Percentiles rank a stretch among this genome's conserved stretches.
phyloP scores from a whole-genome alignment of 1,140 invertebrate species.

The Bradysia coprophila region DNA sequence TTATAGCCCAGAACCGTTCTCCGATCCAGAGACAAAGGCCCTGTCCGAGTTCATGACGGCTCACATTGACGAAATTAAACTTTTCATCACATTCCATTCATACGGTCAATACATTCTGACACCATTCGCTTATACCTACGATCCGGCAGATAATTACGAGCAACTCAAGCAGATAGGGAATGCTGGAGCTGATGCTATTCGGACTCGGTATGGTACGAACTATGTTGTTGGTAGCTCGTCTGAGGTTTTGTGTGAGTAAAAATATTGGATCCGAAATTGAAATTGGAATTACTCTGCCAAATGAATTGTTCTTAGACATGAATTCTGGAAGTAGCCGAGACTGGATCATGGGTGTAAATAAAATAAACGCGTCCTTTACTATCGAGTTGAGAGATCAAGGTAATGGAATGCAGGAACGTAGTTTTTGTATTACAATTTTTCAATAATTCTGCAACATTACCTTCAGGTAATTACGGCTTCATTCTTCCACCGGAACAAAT shows the following conservation, averaged over 20 bases:
- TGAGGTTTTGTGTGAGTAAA: conserved; percentile 29
- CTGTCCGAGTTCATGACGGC: conserved; percentile 22
- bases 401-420: no score
- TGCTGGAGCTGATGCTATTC: conserved; percentile 13
- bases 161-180: neutral
- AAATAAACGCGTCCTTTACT: conserved; percentile 46
- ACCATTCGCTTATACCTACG: conserved; percentile 21
- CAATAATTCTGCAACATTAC: no score
- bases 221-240: conserved; percentile 29
- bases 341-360: conserved; percentile 45
- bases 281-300: no score
- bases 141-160: conserved; percentile 13
- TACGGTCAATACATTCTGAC: conserved; percentile 27
- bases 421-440: no score
- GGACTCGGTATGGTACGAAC: conserved; percentile 23
- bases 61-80: conserved; percentile 17
- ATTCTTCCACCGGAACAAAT: conserved; percentile 55
- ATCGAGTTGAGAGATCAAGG: conserved; percentile 38
- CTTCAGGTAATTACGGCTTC: conserved; percentile 48
- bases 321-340: conserved; percentile 39
- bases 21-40: conserved; percentile 36
- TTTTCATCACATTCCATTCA: conserved; percentile 28
- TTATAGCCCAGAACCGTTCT: conserved; percentile 30
- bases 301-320: conserved; percentile 23
- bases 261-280: no score